These are phyloP conservation scores for Acomys russatus DNA, from an alignment of 2,797 vertebrate genomes.

Conservation along the genomic window DNA sequence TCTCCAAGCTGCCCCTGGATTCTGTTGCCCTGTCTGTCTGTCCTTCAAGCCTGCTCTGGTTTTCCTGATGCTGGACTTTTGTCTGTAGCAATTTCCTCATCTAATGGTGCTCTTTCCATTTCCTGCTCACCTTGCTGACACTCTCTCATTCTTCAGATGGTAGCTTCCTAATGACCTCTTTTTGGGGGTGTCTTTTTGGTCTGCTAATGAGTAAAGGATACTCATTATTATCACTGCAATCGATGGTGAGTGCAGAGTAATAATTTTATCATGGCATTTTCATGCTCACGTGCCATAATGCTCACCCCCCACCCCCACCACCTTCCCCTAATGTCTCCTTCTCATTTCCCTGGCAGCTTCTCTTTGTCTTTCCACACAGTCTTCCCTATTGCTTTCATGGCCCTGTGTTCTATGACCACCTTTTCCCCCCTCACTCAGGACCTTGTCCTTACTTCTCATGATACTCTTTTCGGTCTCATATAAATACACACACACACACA, in stretches of 20 bases:
- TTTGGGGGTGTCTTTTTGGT: background rate
- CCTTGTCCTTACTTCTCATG: background rate
- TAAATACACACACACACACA: background rate
- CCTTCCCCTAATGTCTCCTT: background rate
- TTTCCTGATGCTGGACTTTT: background rate
- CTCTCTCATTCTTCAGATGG: background rate
- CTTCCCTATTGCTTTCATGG: background rate
- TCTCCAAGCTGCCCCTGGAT: background rate
- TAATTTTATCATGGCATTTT: background rate
- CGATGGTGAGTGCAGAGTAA: background rate
- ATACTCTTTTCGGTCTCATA: background rate
- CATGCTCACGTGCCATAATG: too few relatives aligned
- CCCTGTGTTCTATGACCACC: background rate
- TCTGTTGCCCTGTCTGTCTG: background rate
- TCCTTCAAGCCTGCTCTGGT: background rate
- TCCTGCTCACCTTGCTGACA: background rate
- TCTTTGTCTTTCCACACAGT: background rate
- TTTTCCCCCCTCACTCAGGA: background rate
- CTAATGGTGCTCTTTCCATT: background rate
- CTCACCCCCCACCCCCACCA: background rate
- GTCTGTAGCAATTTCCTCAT: background rate
- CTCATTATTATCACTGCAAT: background rate
- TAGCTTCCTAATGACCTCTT: background rate
- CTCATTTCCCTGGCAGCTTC: background rate
- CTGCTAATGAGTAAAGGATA: background rate